phyloP scores from a whole-genome alignment of 2,797 vertebrate genomes.

The Rhyacichthys aspro region DNA sequence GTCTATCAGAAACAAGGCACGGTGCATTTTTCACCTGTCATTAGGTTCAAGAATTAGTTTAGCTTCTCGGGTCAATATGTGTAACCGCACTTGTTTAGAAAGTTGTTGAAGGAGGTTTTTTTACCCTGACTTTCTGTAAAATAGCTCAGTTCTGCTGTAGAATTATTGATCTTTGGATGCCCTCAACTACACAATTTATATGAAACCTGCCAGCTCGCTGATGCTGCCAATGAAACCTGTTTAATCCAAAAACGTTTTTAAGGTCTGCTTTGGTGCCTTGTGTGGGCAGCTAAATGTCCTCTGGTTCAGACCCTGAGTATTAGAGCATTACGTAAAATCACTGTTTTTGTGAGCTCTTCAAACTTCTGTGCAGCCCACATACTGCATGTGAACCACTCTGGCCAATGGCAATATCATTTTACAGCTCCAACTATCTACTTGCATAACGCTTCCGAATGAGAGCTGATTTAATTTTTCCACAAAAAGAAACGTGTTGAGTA shows the following conservation, averaged over 20 bases:
- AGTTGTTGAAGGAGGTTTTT: slow-evolving; percentile 21
- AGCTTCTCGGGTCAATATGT: slow-evolving; percentile 2
- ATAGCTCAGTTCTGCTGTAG: slow-evolving; percentile 24
- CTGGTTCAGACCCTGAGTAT: slow-evolving; percentile 50
- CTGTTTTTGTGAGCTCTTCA: slow-evolving; percentile 33
- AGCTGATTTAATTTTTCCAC: not conserved
- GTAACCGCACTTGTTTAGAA: slow-evolving; percentile 7
- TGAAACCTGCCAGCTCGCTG: slow-evolving; percentile 43
- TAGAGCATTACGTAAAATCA: slow-evolving; percentile 54
- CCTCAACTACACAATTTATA: slow-evolving; percentile 42
- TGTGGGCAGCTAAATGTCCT: slow-evolving; percentile 54
- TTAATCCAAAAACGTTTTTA: slow-evolving; percentile 47
- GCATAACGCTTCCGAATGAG: slow-evolving; percentile 41
- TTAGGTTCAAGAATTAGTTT: slow-evolving; percentile 13
- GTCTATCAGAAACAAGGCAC: not conserved
- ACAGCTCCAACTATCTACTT: slow-evolving; percentile 21
- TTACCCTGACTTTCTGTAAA: slow-evolving; percentile 9
- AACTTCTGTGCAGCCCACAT: slow-evolving; percentile 56
- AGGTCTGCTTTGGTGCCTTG: slow-evolving; percentile 50
- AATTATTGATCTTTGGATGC: slow-evolving; percentile 51
- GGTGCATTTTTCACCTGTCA: slow-evolving; percentile 11
- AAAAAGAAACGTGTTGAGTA: not conserved
- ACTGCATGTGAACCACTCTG: slow-evolving; percentile 24
- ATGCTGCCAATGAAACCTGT: slow-evolving; percentile 54
- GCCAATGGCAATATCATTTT: slow-evolving; percentile 23